These are phyloP conservation scores for Stramonita haemastoma DNA, from an alignment of 2,888 invertebrate species.

Conservation along the genomic window DNA sequence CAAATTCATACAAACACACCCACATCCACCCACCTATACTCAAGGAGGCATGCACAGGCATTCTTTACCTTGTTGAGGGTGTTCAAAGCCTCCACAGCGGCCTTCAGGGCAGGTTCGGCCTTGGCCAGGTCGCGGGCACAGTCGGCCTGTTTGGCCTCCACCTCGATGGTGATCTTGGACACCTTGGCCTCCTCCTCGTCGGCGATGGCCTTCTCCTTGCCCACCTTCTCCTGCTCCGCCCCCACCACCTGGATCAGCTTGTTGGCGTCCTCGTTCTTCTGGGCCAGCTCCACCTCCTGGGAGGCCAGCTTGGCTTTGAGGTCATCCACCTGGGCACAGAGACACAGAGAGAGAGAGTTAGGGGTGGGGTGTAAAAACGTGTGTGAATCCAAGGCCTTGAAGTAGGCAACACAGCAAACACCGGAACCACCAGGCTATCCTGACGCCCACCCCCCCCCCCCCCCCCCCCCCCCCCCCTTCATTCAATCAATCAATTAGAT, in stretches of 20 bases:
- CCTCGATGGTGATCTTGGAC: constrained; percentile 94
- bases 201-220: constrained; percentile 89
- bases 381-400: neutral
- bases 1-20: no score
- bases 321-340: constrained; percentile 90
- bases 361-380: neutral
- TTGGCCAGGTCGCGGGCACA: constrained; percentile 96
- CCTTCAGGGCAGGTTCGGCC: constrained; percentile 94
- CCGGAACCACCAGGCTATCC: no score
- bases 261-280: constrained; percentile 97
- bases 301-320: constrained; percentile 93
- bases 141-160: constrained; percentile 90
- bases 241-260: constrained; percentile 92
- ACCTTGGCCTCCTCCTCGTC: constrained; percentile 97
- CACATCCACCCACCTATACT: no score
- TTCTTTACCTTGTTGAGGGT: constrained; percentile 89
- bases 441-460: no score
- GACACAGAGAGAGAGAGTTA: no score
- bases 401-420: no score
- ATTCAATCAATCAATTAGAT: no score
- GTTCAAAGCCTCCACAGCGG: constrained; percentile 96
- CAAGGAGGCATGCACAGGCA: neutral
- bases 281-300: constrained; percentile 94
- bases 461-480: no score
- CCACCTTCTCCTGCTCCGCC: constrained; percentile 95